These are phyloP conservation scores for Scelioninae gen. 1 DNA, from an alignment of 2,888 invertebrate species.

Conservation along the genomic window DNA sequence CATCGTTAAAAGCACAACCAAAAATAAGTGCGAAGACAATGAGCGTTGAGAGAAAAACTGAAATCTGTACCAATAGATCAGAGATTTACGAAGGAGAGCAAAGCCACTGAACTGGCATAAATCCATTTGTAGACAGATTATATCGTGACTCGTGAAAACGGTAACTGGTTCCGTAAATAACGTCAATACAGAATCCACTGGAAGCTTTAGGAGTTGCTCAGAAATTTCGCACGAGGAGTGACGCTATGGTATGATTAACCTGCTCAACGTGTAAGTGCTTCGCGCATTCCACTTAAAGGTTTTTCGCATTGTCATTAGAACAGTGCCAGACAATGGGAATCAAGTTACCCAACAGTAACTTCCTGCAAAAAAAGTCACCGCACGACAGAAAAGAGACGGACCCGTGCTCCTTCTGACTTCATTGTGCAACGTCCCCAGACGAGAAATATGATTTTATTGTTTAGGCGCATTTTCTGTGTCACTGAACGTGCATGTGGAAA, in stretches of 20 bases:
- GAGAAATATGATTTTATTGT: slow-evolving; percentile 50
- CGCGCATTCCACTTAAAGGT: slow-evolving; percentile 54
- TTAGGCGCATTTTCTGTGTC: slow-evolving; percentile 57
- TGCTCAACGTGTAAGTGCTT: slow-evolving; percentile 48
- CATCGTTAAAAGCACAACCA: slow-evolving; percentile 35
- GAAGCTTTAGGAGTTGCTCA: neutral
- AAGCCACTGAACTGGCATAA: slow-evolving; percentile 35
- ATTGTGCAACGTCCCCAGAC: slow-evolving; percentile 47
- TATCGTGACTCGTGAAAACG: slow-evolving; percentile 28
- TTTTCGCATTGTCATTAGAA: slow-evolving; percentile 65
- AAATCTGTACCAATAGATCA: slow-evolving; percentile 8
- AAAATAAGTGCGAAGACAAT: slow-evolving; percentile 52
- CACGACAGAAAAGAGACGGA: slow-evolving; percentile 41
- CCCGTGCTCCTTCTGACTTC: no score
- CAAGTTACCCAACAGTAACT: slow-evolving; percentile 55
- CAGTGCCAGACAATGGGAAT: slow-evolving; percentile 54
- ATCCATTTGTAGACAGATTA: slow-evolving; percentile 45
- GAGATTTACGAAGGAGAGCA: slow-evolving; percentile 44
- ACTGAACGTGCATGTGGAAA: slow-evolving; percentile 27
- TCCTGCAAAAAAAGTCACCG: slow-evolving; percentile 57
- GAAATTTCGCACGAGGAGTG: slow-evolving; percentile 38
- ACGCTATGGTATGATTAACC: slow-evolving; percentile 39
- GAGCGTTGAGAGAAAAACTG: slow-evolving; percentile 19
- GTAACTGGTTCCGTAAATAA: slow-evolving; percentile 29
- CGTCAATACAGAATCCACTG: slow-evolving; percentile 28